Conservation (phyloP, 2,113 vertebrate species). For the Neotoma lepida region DNA sequence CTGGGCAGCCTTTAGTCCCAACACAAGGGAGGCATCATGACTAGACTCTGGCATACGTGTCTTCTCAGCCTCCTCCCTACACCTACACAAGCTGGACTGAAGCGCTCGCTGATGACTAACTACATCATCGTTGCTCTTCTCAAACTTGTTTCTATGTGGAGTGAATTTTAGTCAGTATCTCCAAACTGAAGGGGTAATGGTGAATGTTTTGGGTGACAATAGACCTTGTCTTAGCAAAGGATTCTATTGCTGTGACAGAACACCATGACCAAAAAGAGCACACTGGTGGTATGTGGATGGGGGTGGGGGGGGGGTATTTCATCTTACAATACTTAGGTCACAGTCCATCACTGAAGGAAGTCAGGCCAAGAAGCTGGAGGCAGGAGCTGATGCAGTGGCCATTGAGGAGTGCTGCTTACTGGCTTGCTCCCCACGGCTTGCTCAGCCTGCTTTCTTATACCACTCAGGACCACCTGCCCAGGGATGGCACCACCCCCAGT, state of each 20-base stretch:
- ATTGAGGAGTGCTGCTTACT: neutral
- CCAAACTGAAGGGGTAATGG: neutral
- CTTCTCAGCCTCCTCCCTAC: neutral
- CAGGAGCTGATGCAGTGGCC: neutral
- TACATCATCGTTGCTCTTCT: neutral
- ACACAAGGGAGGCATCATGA: rapidly evolving
- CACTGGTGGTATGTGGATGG: neutral
- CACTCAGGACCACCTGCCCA: neutral
- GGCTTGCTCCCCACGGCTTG: neutral
- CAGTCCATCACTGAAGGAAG: neutral
- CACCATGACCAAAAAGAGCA: neutral
- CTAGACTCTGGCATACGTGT: too few species aligned
- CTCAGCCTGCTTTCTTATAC: neutral
- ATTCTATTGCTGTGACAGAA: neutral
- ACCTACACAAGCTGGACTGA: neutral
- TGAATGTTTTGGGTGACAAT: neutral
- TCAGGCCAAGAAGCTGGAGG: neutral
- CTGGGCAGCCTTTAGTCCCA: rapidly evolving
- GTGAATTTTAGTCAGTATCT: neutral
- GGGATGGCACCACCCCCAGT: neutral
- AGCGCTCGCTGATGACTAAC: neutral
- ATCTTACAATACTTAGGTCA: neutral
- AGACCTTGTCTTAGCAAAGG: neutral
- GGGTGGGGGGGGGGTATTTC: neutral
- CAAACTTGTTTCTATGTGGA: neutral